Percentiles rank a stretch among this genome's conserved stretches.
phyloP scores from a whole-genome alignment of 2,888 invertebrate genomes.

The Rhimphoctona megacephalus region DNA sequence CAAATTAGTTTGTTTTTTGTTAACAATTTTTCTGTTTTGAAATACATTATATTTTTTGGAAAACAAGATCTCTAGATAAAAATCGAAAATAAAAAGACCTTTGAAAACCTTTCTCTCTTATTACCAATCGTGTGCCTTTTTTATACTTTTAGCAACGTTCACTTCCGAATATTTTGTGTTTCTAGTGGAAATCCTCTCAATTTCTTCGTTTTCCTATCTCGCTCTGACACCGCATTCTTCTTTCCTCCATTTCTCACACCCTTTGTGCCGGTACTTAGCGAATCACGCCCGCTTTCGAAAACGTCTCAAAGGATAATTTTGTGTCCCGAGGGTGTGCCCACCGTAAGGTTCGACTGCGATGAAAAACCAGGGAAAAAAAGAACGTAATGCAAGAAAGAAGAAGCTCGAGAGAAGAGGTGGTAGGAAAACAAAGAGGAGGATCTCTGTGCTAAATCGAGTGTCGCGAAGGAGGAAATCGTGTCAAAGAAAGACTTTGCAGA shows the following conservation, averaged over 20 bases:
- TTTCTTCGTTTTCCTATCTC: constrained; percentile 33
- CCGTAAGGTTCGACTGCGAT: constrained; percentile 34
- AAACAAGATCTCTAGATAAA: background rate
- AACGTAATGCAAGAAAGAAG: constrained; percentile 6
- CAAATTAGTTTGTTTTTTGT: background rate
- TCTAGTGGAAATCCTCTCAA: constrained; percentile 8
- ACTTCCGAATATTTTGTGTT: background rate
- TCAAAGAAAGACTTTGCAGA: constrained; percentile 66
- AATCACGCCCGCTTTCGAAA: constrained; percentile 51
- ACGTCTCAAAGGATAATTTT: constrained; percentile 61
- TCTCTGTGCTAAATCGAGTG: constrained; percentile 61
- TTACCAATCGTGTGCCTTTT: background rate
- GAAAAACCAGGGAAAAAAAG: constrained; percentile 19
- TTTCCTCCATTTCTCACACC: constrained; percentile 8
- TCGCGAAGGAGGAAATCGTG: constrained; percentile 56
- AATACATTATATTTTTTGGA: background rate
- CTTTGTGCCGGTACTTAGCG: constrained; percentile 52
- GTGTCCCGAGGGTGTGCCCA: constrained; percentile 47
- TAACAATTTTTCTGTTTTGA: background rate
- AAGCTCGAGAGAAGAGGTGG: background rate
- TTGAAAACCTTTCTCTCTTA: background rate
- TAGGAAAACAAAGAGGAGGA: constrained; percentile 35
- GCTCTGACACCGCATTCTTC: constrained; percentile 14
- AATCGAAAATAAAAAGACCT: background rate
- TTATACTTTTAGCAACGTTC: background rate